Evolutionary conservation across 2,888 invertebrate genomes (phyloP).

Genomic region (Campoplex capitator): DNA sequence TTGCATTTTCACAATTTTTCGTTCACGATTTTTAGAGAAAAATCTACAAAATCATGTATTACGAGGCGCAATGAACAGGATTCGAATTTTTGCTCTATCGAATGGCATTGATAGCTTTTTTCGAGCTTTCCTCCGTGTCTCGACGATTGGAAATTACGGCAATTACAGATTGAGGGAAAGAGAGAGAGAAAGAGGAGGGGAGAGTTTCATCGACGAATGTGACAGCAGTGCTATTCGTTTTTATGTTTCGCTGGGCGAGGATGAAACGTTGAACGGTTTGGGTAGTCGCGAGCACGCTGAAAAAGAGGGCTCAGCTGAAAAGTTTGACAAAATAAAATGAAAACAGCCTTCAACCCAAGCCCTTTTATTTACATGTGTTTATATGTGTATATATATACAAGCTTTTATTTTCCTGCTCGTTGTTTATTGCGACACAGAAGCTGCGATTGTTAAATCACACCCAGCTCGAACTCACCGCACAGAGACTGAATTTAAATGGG

Average conservation of each 20-base stretch:
- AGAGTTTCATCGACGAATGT: background rate
- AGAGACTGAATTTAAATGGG: conserved; percentile 62
- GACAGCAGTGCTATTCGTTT: conserved; percentile 53
- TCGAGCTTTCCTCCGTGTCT: conserved; percentile 21
- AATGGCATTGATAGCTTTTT: conserved; percentile 34
- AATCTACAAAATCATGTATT: background rate
- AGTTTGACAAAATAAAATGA: conserved; percentile 64
- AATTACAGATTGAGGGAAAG: conserved; percentile 41
- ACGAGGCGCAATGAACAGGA: background rate
- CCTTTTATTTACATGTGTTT: background rate
- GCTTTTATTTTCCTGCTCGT: conserved; percentile 43
- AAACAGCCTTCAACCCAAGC: conserved; percentile 31
- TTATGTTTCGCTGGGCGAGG: conserved; percentile 36
- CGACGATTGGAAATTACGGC: conserved; percentile 62
- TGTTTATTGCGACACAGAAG: conserved; percentile 57
- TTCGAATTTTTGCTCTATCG: conserved; percentile 31
- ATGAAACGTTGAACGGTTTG: conserved; percentile 54
- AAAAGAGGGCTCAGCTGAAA: conserved; percentile 64
- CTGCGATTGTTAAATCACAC: conserved; percentile 62
- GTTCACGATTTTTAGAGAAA: background rate
- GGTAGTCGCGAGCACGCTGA: conserved; percentile 7
- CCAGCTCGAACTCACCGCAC: conserved; percentile 7
- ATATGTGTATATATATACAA: background rate
- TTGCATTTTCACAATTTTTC: no score
- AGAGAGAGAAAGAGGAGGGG: background rate